Evolutionary conservation across 2,888 invertebrate species (phyloP), one percentile per base, ranked within the genome.

Genomic region (Hydraecia micacea): DNA sequence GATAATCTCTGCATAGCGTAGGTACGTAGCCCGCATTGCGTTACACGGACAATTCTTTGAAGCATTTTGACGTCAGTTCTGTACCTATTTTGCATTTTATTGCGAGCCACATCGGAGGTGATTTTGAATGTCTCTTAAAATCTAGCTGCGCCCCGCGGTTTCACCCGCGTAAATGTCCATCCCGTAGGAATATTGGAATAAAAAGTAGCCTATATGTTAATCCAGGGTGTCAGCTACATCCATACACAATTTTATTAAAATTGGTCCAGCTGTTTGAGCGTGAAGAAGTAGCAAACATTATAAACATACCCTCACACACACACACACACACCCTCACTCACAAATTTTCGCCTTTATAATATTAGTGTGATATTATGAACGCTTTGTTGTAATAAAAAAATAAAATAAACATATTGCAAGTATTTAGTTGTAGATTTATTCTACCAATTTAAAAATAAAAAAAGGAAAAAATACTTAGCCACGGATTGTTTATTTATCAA

Each of bases 41-140:
- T 4, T 70, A 58, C 77, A 73, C 72, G 66, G 32, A 32, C 46
- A 68, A 71, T 77, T 78, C 80, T 75, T 60, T 68, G 80, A 80
- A 86, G 36, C 32, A 73, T 76, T 80, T 69, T 78, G 78, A 83
- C 78, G 78, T 75, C 78, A 83, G 0, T 55, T 69, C 21, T 46
- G 36, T 58, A 69, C 18, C 28, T 67, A 75, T 70, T 85, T 81
- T 81, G 65, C 55, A 85, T 81, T 74, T 76, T 76, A 76, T 65
- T 75, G 62, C 32, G 36, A 66, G 39, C 42, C 62, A 65, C 63
- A 46, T 60, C 9, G 58, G n/a, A 49, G 49, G 9, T 74, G 46
- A 79, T 77, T 55, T 70, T 8, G n/a, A 73, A 77, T 77, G 52
- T 32, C 15, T 62, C 36, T n/a, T n/a, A n/a, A n/a, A n/a, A n/a